Conservation (phyloP, 1,140 invertebrate genomes). For the Vollenhovia emeryi region DNA sequence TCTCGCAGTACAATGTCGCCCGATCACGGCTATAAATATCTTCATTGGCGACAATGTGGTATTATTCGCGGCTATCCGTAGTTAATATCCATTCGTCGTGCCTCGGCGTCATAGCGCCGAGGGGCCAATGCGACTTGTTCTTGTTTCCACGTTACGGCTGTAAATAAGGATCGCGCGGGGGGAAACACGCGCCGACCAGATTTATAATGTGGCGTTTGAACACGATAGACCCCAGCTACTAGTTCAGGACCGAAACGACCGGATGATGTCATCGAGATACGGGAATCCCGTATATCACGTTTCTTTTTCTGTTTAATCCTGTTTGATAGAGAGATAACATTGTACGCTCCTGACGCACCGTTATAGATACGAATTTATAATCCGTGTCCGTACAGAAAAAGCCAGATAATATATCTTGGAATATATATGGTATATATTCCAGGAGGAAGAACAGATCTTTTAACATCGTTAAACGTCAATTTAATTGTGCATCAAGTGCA, state of each 20-base stretch:
- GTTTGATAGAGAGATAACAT: background rate
- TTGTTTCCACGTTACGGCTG: background rate
- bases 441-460: no score
- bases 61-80: conserved; percentile 1
- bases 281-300: background rate
- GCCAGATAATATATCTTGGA: no score
- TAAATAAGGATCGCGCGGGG: conserved; percentile 16
- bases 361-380: background rate
- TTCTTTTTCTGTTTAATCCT: conserved; percentile 1
- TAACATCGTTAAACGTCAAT: no score
- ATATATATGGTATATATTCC: no score
- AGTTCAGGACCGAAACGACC: conserved; percentile 20
- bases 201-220: conserved; percentile 20
- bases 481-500: no score
- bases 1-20: background rate
- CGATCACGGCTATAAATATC: conserved; percentile 36
- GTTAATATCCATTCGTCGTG: conserved; percentile 13
- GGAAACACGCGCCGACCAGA: conserved; percentile 4
- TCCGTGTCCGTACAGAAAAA: background rate
- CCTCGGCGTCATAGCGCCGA: conserved; percentile 7
- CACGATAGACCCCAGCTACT: background rate
- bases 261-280: conserved; percentile 12
- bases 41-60: conserved; percentile 17
- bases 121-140: background rate
- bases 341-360: background rate